Conservation (phyloP, 2,797 vertebrate genomes). For the Otus scops region DNA sequence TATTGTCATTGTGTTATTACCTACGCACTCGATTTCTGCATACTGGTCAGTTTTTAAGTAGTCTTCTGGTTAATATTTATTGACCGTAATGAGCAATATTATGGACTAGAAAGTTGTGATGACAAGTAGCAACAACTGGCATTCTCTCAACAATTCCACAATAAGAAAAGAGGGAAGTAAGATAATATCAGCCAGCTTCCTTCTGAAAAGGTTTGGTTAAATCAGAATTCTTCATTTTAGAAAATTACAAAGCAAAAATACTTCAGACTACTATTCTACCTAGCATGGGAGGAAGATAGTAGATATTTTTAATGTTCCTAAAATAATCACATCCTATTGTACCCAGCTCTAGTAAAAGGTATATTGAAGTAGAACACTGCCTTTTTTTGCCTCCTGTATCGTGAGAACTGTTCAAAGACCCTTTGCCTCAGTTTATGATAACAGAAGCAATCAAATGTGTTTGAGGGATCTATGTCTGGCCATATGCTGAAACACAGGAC, state of each 20-base stretch:
- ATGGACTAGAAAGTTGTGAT: slow-evolving; percentile 62
- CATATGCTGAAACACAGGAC: neutral
- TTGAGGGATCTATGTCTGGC: neutral
- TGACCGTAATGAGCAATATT: slow-evolving; percentile 15
- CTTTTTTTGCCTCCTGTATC: neutral
- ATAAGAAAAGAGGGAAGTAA: slow-evolving; percentile 75
- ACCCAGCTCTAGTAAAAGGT: neutral
- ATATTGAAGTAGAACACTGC: neutral
- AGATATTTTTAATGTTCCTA: slow-evolving; percentile 46
- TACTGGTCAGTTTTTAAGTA: neutral
- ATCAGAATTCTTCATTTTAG: slow-evolving; percentile 68
- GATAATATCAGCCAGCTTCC: slow-evolving; percentile 72
- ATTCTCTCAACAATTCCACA: slow-evolving; percentile 75
- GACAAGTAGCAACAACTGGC: slow-evolving; percentile 70
- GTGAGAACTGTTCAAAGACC: neutral
- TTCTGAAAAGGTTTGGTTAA: slow-evolving; percentile 70
- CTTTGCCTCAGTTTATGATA: neutral
- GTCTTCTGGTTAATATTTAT: slow-evolving; percentile 14
- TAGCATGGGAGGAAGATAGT: slow-evolving; percentile 45
- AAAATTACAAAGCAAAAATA: slow-evolving; percentile 48
- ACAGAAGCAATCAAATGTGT: neutral
- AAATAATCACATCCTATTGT: slow-evolving; percentile 51
- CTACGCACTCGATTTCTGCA: neutral
- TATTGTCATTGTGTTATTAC: neutral
- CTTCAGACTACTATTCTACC: slow-evolving; percentile 23